A percentile compares a stretch with the other conserved stretches of the same genome.
phyloP scores from a whole-genome alignment of 2,113 vertebrate genomes.

The Tonatia bakeri region DNA sequence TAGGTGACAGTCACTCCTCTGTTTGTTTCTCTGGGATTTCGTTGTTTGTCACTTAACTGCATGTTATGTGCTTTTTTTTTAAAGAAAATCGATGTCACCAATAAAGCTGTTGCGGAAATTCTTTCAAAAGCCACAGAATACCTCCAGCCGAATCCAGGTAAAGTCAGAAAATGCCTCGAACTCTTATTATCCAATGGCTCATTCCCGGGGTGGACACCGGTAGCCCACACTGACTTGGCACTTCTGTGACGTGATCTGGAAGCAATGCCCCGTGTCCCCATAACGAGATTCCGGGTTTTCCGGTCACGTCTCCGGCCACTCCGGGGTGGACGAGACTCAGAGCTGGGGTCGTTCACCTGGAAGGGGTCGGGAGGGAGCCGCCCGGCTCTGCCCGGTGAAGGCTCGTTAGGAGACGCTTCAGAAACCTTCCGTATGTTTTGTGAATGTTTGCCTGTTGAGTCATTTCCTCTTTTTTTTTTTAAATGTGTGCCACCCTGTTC shows the following conservation, averaged over 20 bases:
- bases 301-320: neutral
- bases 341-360: no score
- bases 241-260: neutral
- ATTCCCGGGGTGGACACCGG: fast-evolving
- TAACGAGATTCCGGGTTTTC: neutral
- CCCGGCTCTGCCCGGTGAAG: neutral
- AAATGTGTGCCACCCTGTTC: neutral
- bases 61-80: slow-evolving; percentile 42
- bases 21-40: neutral
- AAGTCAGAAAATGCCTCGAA: neutral
- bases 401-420: neutral
- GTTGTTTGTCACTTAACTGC: neutral
- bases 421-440: neutral
- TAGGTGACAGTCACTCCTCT: neutral
- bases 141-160: slow-evolving; percentile 97
- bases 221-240: fast-evolving
- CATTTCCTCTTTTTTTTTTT: neutral
- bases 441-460: neutral
- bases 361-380: no score
- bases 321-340: neutral
- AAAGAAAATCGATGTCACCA: slow-evolving; percentile 96
- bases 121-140: slow-evolving; percentile 94
- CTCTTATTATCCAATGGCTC: neutral
- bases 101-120: slow-evolving; percentile 92
- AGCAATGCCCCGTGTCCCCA: neutral